phyloP scores from a whole-genome alignment of 2,113 vertebrate species.

The Falcunculus frontatus region DNA sequence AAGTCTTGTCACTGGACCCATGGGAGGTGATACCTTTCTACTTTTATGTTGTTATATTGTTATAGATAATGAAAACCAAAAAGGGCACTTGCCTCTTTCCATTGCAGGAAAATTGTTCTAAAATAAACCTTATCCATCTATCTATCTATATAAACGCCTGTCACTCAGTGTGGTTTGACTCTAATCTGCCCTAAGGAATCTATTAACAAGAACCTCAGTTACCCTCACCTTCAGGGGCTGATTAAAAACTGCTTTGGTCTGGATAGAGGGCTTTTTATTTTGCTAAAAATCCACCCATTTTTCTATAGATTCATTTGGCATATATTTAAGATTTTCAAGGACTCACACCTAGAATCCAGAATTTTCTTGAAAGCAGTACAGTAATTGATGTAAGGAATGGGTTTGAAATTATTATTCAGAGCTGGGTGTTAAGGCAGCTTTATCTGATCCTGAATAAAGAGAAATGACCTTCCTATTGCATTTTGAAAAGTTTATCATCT shows the following conservation, averaged over 20 bases:
- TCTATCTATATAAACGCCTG: background rate
- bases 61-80: background rate
- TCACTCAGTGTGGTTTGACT: background rate
- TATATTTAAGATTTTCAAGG: background rate
- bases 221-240: fast-evolving
- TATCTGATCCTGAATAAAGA: background rate
- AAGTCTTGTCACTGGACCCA: background rate
- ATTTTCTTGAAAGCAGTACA: background rate
- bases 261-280: background rate
- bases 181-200: background rate
- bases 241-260: background rate
- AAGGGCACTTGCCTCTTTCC: background rate
- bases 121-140: background rate
- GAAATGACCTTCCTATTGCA: background rate
- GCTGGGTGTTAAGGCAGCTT: background rate
- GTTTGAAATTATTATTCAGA: background rate
- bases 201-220: background rate
- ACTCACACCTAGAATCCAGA: background rate
- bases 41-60: background rate
- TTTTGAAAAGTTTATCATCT: background rate
- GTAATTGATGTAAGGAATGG: background rate
- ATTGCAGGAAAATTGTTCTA: background rate
- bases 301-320: background rate
- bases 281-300: background rate
- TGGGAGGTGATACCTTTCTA: background rate